Percentiles rank a stretch among this genome's conserved stretches.
phyloP scores from a whole-genome alignment of 2,888 invertebrate genomes.

The Tigriopus californicus region DNA sequence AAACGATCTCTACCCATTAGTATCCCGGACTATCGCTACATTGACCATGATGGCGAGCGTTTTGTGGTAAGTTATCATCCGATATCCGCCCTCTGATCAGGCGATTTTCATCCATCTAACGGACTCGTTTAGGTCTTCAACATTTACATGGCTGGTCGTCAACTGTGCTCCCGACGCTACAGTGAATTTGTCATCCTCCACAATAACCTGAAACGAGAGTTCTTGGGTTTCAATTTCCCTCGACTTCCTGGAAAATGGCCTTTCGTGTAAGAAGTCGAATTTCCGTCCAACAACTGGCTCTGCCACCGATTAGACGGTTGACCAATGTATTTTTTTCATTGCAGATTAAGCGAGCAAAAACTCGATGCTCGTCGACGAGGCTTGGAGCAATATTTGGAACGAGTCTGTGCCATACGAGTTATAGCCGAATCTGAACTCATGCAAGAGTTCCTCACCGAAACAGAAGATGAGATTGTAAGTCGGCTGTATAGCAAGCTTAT shows the following conservation, averaged over 20 bases:
- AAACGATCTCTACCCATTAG: conserved; percentile 55
- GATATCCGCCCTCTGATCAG: not conserved
- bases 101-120: too few species aligned
- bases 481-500: too few species aligned
- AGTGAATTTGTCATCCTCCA: conserved; percentile 84
- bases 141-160: conserved; percentile 96
- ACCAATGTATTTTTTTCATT: not conserved
- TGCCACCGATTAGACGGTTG: not conserved
- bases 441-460: conserved; percentile 88
- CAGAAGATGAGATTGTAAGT: conserved; percentile 45
- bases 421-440: conserved; percentile 93
- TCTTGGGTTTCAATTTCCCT: conserved; percentile 85
- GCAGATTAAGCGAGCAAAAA: conserved; percentile 75
- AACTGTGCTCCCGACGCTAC: conserved; percentile 86
- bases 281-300: too few species aligned
- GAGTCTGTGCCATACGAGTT: conserved; percentile 90
- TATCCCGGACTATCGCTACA: conserved; percentile 84
- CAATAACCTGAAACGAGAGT: conserved; percentile 72
- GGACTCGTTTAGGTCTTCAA: conserved; percentile 52
- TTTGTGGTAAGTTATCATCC: conserved; percentile 45
- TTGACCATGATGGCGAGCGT: conserved; percentile 67
- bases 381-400: conserved; percentile 90
- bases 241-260: conserved; percentile 98
- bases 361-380: conserved; percentile 81
- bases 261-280: conserved; percentile 41